phyloP scores from a whole-genome alignment of 1,140 invertebrate genomes.

The Nebria ingens region DNA sequence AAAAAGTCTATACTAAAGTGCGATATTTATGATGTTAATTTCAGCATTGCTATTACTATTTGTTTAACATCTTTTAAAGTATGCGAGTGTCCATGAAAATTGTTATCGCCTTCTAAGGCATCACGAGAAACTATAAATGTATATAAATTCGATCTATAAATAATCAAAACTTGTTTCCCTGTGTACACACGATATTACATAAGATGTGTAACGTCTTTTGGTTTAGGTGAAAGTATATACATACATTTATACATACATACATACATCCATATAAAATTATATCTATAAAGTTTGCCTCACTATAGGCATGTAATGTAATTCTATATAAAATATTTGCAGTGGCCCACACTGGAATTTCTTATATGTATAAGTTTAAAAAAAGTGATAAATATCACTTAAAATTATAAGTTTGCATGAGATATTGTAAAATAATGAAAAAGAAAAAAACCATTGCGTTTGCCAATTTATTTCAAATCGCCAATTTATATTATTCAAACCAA shows the following conservation, averaged over 20 bases:
- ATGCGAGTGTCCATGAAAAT: not conserved
- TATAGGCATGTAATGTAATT: too few species aligned
- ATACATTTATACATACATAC: conserved; percentile 16
- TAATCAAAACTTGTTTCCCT: conserved; percentile 20
- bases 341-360: too few species aligned
- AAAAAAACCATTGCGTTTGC: too few species aligned
- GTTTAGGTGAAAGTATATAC: conserved; percentile 23
- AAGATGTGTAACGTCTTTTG: conserved; percentile 21
- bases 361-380: too few species aligned
- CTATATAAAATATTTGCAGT: too few species aligned
- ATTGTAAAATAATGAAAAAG: too few species aligned
- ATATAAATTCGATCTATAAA: not conserved
- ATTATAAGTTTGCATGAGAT: too few species aligned
- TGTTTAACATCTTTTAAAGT: conserved; percentile 2
- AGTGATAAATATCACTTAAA: too few species aligned
- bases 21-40: not conserved
- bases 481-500: too few species aligned
- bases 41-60: conserved; percentile 2
- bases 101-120: conserved; percentile 3
- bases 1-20: not conserved
- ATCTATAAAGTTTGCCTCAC: too few species aligned
- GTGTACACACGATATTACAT: conserved; percentile 19
- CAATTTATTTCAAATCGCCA: too few species aligned
- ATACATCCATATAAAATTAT: too few species aligned
- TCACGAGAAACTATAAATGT: not conserved